Conservation (phyloP, 1,140 invertebrate genomes). For the Drosophila sechellia region DNA sequence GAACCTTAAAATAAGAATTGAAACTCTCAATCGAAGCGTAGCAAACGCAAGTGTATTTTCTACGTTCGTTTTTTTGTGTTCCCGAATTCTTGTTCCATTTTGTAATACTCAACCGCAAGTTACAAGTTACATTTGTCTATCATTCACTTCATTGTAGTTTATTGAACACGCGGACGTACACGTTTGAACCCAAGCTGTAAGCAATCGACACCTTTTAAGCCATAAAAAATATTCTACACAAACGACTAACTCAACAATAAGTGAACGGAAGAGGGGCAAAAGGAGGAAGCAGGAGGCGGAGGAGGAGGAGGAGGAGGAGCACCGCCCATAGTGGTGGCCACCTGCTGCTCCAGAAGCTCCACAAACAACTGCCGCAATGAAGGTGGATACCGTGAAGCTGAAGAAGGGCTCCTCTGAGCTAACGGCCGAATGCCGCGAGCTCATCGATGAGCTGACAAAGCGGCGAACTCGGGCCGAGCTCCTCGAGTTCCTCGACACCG, state of each 20-base stretch:
- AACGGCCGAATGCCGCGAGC: slow-evolving; percentile 92
- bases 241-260: slow-evolving; percentile 3
- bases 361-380: slow-evolving; percentile 87
- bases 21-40: slow-evolving; percentile 16
- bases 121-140: too few relatives aligned
- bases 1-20: neutral
- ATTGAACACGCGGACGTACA: slow-evolving; percentile 53
- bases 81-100: neutral
- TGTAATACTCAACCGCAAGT: neutral
- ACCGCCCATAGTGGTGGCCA: slow-evolving; percentile 24
- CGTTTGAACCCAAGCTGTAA: slow-evolving; percentile 33
- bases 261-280: slow-evolving; percentile 1
- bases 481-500: slow-evolving; percentile 89
- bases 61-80: slow-evolving; percentile 16
- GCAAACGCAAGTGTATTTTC: slow-evolving; percentile 2
- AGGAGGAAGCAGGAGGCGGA: slow-evolving; percentile 10
- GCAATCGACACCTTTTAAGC: slow-evolving; percentile 12
- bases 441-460: slow-evolving; percentile 91
- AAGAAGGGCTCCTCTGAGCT: slow-evolving; percentile 96
- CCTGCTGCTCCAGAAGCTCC: slow-evolving; percentile 23
- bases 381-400: slow-evolving; percentile 93
- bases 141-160: slow-evolving; percentile 39
- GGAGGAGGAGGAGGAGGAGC: slow-evolving; percentile 17
- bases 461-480: slow-evolving; percentile 89
- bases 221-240: neutral